A percentile compares a stretch with the other conserved stretches of the same genome.
Conservation (phyloP, 1,140 invertebrate species). For the Chymomyza costata region DNA sequence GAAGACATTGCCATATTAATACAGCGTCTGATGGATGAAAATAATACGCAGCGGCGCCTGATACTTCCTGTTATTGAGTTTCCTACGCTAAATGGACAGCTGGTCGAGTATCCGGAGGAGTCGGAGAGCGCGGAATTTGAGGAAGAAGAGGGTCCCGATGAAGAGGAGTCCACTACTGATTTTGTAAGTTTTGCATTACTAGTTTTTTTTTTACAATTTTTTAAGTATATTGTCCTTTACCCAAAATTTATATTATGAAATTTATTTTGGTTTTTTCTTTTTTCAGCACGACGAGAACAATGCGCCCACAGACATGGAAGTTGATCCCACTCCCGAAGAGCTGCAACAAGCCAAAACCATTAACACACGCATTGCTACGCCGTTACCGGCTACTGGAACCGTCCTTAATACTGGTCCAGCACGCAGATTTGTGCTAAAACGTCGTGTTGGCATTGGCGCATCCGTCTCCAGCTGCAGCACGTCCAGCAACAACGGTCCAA, state of each 20-base stretch:
- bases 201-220: background rate
- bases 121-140: constrained; percentile 68
- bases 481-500: constrained; percentile 25
- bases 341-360: constrained; percentile 12
- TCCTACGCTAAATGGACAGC: constrained; percentile 80
- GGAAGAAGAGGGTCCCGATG: constrained; percentile 65
- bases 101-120: constrained; percentile 65
- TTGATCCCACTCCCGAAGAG: constrained; percentile 53
- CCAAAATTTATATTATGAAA: too few species aligned
- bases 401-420: too few species aligned
- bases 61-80: constrained; percentile 80
- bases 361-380: background rate
- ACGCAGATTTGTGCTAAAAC: constrained; percentile 56
- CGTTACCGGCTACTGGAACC: constrained; percentile 9
- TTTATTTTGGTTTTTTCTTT: background rate
- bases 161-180: constrained; percentile 47
- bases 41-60: constrained; percentile 76
- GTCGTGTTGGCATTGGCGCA: constrained; percentile 21
- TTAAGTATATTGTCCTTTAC: too few species aligned
- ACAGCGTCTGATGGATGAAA: constrained; percentile 82
- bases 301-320: constrained; percentile 49
- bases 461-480: constrained; percentile 3
- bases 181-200: constrained; percentile 24
- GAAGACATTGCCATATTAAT: constrained; percentile 86
- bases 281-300: constrained; percentile 44